A percentile compares a stretch with the other conserved stretches of the same genome.
phyloP scores from a whole-genome alignment of 2,888 invertebrate species.

The Rhagophthalmus giganteus region DNA sequence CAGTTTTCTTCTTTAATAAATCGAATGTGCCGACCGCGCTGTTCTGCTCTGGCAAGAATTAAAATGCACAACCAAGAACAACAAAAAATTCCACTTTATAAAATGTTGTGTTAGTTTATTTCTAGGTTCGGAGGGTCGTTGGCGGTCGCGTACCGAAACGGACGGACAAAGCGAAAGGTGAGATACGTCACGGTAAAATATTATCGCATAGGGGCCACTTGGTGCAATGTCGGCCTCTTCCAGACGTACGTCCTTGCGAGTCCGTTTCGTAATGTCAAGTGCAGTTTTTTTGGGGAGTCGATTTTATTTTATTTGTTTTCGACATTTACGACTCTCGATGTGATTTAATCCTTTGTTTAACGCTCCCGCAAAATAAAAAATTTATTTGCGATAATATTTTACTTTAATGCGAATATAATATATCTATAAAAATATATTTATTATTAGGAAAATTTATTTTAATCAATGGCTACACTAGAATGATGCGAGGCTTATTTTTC shows the following conservation, averaged over 20 bases:
- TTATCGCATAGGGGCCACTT: constrained; percentile 54
- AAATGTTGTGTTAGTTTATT: constrained; percentile 26
- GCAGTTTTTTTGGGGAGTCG: constrained; percentile 6
- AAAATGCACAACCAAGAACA: constrained; percentile 7
- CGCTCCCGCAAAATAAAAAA: not conserved
- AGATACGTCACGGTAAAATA: constrained; percentile 47
- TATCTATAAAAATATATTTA: no score
- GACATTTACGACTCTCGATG: not conserved
- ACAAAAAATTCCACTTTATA: constrained; percentile 7
- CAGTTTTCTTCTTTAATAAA: no score
- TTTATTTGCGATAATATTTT: constrained; percentile 50
- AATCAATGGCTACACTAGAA: no score
- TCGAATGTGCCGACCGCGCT: not conserved
- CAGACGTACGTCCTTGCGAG: not conserved
- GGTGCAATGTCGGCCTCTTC: constrained; percentile 40
- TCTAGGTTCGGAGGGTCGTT: constrained; percentile 12
- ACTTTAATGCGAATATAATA: no score
- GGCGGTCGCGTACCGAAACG: no score
- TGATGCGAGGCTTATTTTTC: no score
- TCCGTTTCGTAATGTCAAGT: constrained; percentile 2
- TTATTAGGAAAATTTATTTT: no score
- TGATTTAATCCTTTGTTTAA: not conserved
- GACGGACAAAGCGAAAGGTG: constrained; percentile 4
- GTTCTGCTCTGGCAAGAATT: not conserved
- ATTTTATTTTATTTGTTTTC: constrained; percentile 3